Evolutionary conservation across 2,888 invertebrate species (phyloP), one percentile per base, ranked within the genome.

Genomic region (Cactoblastis cactorum): DNA sequence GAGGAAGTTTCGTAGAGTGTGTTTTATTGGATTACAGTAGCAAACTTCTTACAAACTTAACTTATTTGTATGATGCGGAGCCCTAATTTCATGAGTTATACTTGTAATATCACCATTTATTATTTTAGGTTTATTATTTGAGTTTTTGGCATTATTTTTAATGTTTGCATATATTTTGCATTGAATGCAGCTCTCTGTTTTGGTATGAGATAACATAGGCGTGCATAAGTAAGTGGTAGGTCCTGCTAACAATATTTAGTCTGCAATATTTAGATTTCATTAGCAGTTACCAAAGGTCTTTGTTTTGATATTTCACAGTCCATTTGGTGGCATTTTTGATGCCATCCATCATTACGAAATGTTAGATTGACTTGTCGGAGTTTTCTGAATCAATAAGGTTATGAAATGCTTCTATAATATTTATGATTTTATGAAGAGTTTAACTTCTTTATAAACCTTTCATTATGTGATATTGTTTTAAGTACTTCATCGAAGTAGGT

Each of bases 271-370:
- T 41, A 41, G 39, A 41, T 14, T 43, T 43, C 11, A 43, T 28
- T 11, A 43, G 28, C 14, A 24, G 17, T 3, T 28, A 28, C 32
- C 14, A 28, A 43, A 43, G 17, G 28, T 17, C n/a, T 43, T 28
- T 41, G 39, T 41, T 46, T 34, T 34, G 34, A 46, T 34, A 24
- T 37, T 47, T 37, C 47, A 14, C 32, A 45, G 33, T 32, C 33
- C 18, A 32, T 45, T 18, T 45, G 17, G 9, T 19, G 34, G 19
- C 47, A 37, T 48, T 35, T 24, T 37, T 37, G 15, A 37, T n/a
- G 32, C 12, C 47, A 48, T 37, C 14, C 24, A 38, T 48, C 37
- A 35, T 48, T 37, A 15, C 9, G 28, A 48, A 37, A 43, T 1
- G 2, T 28, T 11, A 17, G 39, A 18, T 19, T 1, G 28, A 15